Conservation (phyloP, 2,888 invertebrate species). For the Crossocerus cetratus region DNA sequence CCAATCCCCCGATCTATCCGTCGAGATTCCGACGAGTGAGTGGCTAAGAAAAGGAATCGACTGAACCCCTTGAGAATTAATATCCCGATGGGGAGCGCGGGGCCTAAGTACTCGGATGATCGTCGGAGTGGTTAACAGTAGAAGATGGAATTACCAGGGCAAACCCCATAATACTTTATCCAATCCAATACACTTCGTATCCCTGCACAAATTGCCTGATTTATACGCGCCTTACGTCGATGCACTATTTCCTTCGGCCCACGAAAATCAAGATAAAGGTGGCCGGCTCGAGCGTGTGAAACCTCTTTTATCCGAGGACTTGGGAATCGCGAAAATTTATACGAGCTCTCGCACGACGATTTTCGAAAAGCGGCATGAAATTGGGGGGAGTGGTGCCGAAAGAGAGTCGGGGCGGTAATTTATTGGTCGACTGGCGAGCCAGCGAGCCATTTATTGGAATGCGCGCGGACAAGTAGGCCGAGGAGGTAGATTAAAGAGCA, state of each 20-base stretch:
- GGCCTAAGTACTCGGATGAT: slow-evolving; percentile 46
- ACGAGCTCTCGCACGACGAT: no score
- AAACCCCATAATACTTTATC: neutral
- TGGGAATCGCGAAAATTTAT: neutral
- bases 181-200: neutral
- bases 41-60: slow-evolving; percentile 44
- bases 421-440: slow-evolving; percentile 1
- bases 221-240: neutral
- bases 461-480: neutral
- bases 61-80: slow-evolving; percentile 49
- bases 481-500: neutral
- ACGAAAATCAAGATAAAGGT: no score
- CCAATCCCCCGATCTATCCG: slow-evolving; percentile 14
- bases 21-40: slow-evolving; percentile 35
- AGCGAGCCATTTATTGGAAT: slow-evolving; percentile 1
- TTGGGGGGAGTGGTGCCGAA: neutral
- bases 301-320: neutral
- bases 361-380: no score
- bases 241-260: neutral
- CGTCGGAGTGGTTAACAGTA: slow-evolving; percentile 37
- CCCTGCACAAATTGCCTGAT: neutral
- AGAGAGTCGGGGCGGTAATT: neutral
- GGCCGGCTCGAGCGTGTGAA: neutral
- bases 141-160: slow-evolving; percentile 33
- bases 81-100: slow-evolving; percentile 39